These are phyloP conservation scores for Ochropleura plecta DNA, from an alignment of 2,888 invertebrate genomes.

Conservation along the genomic window DNA sequence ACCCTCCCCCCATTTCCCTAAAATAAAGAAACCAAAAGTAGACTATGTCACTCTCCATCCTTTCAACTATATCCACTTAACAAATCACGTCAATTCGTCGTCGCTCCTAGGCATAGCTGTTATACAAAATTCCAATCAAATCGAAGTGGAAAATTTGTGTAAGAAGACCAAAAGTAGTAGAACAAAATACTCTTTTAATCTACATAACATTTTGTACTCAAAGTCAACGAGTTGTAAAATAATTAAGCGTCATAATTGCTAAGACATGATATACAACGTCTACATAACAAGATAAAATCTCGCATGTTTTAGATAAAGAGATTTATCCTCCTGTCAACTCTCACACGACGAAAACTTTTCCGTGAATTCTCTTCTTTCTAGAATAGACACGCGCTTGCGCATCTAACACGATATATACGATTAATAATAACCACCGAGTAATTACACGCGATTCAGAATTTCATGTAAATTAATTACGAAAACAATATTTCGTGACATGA, in stretches of 20 bases:
- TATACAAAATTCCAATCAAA: not conserved
- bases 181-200: conserved; percentile 6
- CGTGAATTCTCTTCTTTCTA: conserved; percentile 58
- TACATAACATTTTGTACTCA: conserved; percentile 23
- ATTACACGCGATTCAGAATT: conserved; percentile 52
- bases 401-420: conserved; percentile 54
- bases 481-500: conserved; percentile 40
- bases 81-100: no score
- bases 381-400: conserved; percentile 34
- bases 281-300: conserved; percentile 57
- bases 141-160: not conserved
- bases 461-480: conserved; percentile 50
- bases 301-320: conserved; percentile 63
- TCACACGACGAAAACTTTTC: conserved; percentile 61
- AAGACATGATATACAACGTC: conserved; percentile 44
- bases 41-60: no score
- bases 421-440: conserved; percentile 50
- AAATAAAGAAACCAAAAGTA: no score
- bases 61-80: no score
- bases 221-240: conserved; percentile 28
- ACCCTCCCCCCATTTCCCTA: no score
- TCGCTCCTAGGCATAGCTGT: no score
- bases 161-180: not conserved
- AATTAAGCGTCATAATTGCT: conserved; percentile 48
- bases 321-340: conserved; percentile 66